These are phyloP conservation scores for Sinocyclocheilus anophthalmus DNA, from an alignment of 2,113 vertebrate species.

Conservation along the genomic window DNA sequence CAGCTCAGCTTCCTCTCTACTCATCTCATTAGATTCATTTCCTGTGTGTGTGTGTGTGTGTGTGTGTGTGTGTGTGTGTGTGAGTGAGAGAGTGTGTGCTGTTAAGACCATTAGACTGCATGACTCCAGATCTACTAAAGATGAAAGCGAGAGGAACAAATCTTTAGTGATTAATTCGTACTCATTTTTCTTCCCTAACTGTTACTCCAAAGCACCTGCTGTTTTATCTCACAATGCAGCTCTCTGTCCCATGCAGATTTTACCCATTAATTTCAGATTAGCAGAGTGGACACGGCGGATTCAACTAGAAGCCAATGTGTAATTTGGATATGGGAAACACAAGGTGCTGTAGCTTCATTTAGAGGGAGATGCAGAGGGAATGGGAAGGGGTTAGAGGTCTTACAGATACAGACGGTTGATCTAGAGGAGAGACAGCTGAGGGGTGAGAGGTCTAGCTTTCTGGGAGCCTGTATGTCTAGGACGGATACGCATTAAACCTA, in stretches of 20 bases:
- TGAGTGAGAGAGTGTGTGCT: slow-evolving; percentile 34
- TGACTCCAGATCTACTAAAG: slow-evolving; percentile 57
- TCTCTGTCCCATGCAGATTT: slow-evolving; percentile 55
- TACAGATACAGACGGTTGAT: slow-evolving; percentile 24
- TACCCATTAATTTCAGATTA: slow-evolving; percentile 66
- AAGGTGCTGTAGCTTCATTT: background rate
- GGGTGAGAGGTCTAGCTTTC: slow-evolving; percentile 15
- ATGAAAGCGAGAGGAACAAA: slow-evolving; percentile 65
- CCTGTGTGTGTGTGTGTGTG: slow-evolving; percentile 8
- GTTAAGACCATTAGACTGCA: slow-evolving; percentile 55
- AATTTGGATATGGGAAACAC: slow-evolving; percentile 28
- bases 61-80: background rate
- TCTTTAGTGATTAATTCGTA: slow-evolving; percentile 65
- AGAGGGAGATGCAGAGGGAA: background rate
- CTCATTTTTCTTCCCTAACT: slow-evolving; percentile 59
- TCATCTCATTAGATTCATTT: slow-evolving; percentile 51
- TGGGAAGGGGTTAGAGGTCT: slow-evolving; percentile 25
- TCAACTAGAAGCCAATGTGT: slow-evolving; percentile 41
- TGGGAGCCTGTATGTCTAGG: background rate
- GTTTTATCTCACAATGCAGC: slow-evolving; percentile 57
- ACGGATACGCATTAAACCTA: background rate
- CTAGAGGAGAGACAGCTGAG: slow-evolving; percentile 15
- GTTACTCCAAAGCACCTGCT: slow-evolving; percentile 55
- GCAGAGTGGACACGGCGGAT: slow-evolving; percentile 36
- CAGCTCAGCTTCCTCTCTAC: slow-evolving; percentile 47